These are phyloP conservation scores for Gisinianus flammeolus DNA, from an alignment of 2,888 invertebrate species.

Conservation along the genomic window DNA sequence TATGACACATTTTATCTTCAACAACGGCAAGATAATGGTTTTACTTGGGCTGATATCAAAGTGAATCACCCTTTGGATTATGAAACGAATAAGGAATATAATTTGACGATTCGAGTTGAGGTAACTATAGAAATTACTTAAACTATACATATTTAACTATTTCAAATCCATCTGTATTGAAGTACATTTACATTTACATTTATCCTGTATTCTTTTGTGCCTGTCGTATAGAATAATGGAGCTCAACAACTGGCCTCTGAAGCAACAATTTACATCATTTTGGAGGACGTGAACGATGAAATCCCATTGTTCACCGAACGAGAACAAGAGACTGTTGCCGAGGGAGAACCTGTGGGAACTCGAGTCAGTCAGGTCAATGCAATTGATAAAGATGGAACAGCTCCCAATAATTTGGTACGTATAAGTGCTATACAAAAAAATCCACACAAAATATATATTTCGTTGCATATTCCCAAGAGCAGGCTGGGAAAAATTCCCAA, in stretches of 20 bases:
- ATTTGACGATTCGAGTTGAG: slow-evolving; percentile 94
- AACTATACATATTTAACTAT: not conserved
- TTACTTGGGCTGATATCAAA: slow-evolving; percentile 95
- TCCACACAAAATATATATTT: not conserved
- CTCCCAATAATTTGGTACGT: slow-evolving; percentile 88
- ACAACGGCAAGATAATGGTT: slow-evolving; percentile 89
- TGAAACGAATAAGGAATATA: slow-evolving; percentile 93
- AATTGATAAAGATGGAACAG: slow-evolving; percentile 93
- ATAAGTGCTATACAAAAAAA: not conserved
- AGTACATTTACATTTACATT: not conserved
- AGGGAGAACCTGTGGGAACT: slow-evolving; percentile 93
- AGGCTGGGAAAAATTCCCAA: too few species aligned
- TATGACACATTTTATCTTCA: slow-evolving; percentile 94
- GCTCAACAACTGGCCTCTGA: slow-evolving; percentile 94
- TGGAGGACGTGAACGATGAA: slow-evolving; percentile 89
- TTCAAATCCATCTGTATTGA: not conserved
- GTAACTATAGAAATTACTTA: slow-evolving; percentile 66
- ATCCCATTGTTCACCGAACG: slow-evolving; percentile 94
- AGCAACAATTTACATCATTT: slow-evolving; percentile 76
- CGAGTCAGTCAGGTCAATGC: slow-evolving; percentile 96
- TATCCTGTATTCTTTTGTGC: not conserved
- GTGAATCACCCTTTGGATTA: slow-evolving; percentile 95
- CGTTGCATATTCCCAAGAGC: too few species aligned
- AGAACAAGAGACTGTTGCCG: slow-evolving; percentile 92
- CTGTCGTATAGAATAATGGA: slow-evolving; percentile 79